phyloP scores from a whole-genome alignment of 1,140 invertebrate species.

The Melipona quadrifasciata region DNA sequence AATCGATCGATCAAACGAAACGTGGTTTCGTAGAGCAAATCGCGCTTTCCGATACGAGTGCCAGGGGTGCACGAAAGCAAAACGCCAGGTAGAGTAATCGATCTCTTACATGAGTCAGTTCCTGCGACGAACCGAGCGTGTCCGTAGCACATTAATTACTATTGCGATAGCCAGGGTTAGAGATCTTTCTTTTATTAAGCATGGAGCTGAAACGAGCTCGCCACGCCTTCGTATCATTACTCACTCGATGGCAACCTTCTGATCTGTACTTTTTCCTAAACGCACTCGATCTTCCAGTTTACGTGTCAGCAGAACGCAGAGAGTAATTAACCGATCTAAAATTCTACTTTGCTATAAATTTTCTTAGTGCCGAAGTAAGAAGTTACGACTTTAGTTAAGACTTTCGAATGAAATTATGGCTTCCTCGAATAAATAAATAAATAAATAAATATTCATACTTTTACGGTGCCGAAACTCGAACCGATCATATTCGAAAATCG shows the following conservation, averaged over 20 bases:
- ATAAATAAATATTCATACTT: no score
- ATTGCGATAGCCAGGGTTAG: background rate
- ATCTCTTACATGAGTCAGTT: conserved; percentile 49
- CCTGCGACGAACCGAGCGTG: conserved; percentile 50
- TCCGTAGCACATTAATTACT: conserved; percentile 52
- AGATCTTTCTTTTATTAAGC: conserved; percentile 27
- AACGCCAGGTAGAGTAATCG: background rate
- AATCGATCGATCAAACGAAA: background rate
- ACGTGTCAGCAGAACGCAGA: background rate
- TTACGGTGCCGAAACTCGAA: no score
- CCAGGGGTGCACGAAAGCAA: background rate
- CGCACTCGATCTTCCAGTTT: background rate
- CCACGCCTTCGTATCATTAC: conserved; percentile 23
- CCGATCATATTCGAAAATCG: no score
- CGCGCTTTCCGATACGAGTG: background rate
- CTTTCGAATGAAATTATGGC: no score
- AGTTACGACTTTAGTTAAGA: no score
- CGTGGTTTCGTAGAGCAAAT: background rate
- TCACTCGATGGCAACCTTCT: conserved; percentile 16
- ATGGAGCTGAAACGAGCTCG: conserved; percentile 6
- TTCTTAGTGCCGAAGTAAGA: no score
- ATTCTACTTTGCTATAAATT: background rate
- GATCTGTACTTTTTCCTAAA: conserved; percentile 17
- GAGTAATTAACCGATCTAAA: background rate
- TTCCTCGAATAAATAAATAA: no score